These are phyloP conservation scores for Tethya wilhelma DNA, from an alignment of 37 sponge, comb jelly and placozoan genomes.

Conservation along the genomic window DNA sequence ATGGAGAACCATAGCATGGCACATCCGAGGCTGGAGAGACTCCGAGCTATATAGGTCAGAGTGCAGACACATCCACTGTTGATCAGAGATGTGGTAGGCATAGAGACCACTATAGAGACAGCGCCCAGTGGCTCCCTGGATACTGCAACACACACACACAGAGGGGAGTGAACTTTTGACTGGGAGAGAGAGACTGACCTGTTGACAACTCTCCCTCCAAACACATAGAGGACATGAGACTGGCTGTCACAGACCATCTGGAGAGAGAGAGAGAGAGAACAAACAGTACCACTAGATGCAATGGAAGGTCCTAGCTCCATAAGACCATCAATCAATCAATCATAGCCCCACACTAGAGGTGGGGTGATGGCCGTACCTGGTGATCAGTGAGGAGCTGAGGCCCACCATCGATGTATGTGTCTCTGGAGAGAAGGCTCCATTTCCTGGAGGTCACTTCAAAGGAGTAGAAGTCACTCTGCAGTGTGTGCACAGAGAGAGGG, in stretches of 20 bases:
- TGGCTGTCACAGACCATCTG: slow-evolving; percentile 76
- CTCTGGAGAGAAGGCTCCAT: slow-evolving; percentile 48
- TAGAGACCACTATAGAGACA: slow-evolving; percentile 60
- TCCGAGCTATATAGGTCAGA: background rate
- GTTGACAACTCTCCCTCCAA: slow-evolving; percentile 81
- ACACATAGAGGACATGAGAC: slow-evolving; percentile 67
- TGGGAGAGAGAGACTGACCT: background rate
- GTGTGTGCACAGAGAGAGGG: background rate
- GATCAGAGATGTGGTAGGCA: slow-evolving; percentile 19
- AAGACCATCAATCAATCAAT: too few relatives aligned
- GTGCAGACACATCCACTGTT: slow-evolving; percentile 41
- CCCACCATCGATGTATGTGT: slow-evolving; percentile 70
- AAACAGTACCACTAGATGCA: too few relatives aligned
- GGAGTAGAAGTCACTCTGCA: slow-evolving; percentile 59
- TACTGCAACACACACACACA: background rate
- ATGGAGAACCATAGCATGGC: slow-evolving; percentile 65
- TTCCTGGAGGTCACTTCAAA: slow-evolving; percentile 13
- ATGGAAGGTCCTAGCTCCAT: too few relatives aligned
- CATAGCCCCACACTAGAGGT: too few relatives aligned
- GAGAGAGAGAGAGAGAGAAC: slow-evolving; percentile 1
- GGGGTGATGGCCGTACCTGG: slow-evolving; percentile 69
- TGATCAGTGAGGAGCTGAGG: slow-evolving; percentile 83
- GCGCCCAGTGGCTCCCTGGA: background rate
- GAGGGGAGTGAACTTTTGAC: background rate
- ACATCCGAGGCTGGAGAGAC: slow-evolving; percentile 49